phyloP scores from a whole-genome alignment of 2,113 vertebrate genomes.

The Caracal caracal region DNA sequence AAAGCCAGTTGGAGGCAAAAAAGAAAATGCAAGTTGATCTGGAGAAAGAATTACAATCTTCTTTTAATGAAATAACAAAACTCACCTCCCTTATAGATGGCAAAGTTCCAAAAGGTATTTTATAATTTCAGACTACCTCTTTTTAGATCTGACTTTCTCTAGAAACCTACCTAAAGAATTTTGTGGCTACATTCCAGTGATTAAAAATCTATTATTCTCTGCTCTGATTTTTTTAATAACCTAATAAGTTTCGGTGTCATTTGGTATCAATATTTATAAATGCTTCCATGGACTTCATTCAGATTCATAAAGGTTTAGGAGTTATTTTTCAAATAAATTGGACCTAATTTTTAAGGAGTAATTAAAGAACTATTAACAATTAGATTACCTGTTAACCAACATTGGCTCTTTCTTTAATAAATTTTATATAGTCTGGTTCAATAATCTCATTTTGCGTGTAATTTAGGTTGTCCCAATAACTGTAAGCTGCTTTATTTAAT shows the following conservation, averaged over 20 bases:
- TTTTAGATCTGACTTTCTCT: neutral
- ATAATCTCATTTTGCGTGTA: neutral
- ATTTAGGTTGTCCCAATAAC: neutral
- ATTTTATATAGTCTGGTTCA: neutral
- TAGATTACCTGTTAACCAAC: neutral
- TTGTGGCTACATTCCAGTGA: neutral
- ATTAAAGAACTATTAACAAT: neutral
- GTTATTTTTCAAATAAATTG: conserved; percentile 39
- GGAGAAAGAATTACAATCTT: conserved; percentile 91
- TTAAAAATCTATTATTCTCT: conserved; percentile 8
- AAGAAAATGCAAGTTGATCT: conserved; percentile 93
- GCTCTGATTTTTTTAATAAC: conserved; percentile 1
- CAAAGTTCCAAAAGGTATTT: conserved; percentile 93
- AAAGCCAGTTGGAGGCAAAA: conserved; percentile 86
- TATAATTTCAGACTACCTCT: conserved; percentile 6
- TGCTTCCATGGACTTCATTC: conserved; percentile 3
- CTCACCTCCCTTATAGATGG: conserved; percentile 90
- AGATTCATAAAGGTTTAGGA: neutral
- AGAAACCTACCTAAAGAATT: neutral
- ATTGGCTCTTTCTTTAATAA: neutral
- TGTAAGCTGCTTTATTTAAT: neutral
- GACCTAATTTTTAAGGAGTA: neutral
- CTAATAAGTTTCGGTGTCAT: neutral
- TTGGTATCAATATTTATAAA: neutral
- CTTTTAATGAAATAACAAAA: conserved; percentile 92